Evolutionary conservation across 2,888 invertebrate species (phyloP).

Genomic region (Venusia cambrica): DNA sequence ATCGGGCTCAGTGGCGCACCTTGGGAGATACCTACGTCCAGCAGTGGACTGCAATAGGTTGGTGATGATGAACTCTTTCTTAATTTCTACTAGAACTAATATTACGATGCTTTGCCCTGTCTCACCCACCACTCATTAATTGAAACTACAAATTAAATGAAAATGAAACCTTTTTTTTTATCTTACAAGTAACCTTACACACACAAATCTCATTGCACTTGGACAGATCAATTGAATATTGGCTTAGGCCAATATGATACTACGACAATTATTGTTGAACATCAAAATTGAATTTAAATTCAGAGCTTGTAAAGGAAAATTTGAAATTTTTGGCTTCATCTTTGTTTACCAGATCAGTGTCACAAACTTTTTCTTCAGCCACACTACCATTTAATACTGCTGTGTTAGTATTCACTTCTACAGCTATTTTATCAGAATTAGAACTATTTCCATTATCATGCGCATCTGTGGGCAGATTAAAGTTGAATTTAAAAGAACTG

Average conservation of each 20-base stretch:
- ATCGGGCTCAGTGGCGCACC: no score
- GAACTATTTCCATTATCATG: slow-evolving; percentile 36
- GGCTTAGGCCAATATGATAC: slow-evolving; percentile 11
- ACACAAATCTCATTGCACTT: slow-evolving; percentile 14
- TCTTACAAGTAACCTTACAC: neutral
- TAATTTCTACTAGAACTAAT: no score
- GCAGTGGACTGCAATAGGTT: no score
- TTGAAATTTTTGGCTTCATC: slow-evolving; percentile 46
- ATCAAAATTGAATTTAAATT: slow-evolving; percentile 85
- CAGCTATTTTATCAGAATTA: slow-evolving; percentile 20
- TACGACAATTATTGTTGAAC: slow-evolving; percentile 48
- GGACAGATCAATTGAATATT: slow-evolving; percentile 8
- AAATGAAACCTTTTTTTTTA: neutral
- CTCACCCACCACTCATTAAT: no score
- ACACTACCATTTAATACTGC: slow-evolving; percentile 18
- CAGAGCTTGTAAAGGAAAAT: slow-evolving; percentile 70
- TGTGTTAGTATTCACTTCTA: slow-evolving; percentile 18
- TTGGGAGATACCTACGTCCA: no score
- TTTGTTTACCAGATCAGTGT: slow-evolving; percentile 24
- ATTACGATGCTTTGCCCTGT: no score
- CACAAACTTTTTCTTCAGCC: slow-evolving; percentile 20
- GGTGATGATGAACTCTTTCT: no score
- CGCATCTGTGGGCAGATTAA: slow-evolving; percentile 50
- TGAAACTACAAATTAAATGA: slow-evolving; percentile 1
- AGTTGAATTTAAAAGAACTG: slow-evolving; percentile 79